These are phyloP conservation scores for Synanceia verrucosa DNA, from an alignment of 2,797 vertebrate genomes.

Conservation along the genomic window DNA sequence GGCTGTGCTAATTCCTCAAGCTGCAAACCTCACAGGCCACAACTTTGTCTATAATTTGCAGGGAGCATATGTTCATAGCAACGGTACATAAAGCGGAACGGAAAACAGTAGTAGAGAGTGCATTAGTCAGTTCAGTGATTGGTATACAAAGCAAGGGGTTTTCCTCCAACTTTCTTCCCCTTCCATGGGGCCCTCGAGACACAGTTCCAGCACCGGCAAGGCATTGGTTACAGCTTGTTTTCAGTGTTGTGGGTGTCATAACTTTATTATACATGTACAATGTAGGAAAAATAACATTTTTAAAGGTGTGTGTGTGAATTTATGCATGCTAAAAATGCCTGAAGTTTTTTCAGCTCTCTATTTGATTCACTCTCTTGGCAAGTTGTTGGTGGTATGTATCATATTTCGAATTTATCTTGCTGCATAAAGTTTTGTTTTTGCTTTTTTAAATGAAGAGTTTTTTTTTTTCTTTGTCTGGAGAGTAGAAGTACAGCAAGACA, in stretches of 20 bases:
- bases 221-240: conserved; percentile 55
- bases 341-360: conserved; percentile 5
- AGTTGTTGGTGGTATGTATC: background rate
- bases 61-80: conserved; percentile 84
- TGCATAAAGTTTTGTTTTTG: background rate
- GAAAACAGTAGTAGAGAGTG: conserved; percentile 83
- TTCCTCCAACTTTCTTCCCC: conserved; percentile 72
- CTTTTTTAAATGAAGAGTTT: conserved; percentile 9
- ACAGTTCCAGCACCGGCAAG: conserved; percentile 46
- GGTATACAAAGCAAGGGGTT: conserved; percentile 79
- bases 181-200: conserved; percentile 72
- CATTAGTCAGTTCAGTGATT: conserved; percentile 80
- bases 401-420: background rate
- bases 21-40: conserved; percentile 84
- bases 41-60: conserved; percentile 85
- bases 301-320: conserved; percentile 10
- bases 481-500: background rate
- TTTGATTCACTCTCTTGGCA: conserved; percentile 6
- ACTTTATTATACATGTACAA: conserved; percentile 35
- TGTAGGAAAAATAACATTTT: conserved; percentile 26
- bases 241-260: conserved; percentile 59
- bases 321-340: background rate
- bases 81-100: conserved; percentile 83
- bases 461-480: conserved; percentile 22
- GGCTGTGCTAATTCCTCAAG: conserved; percentile 81